Percentiles rank a stretch among this genome's conserved stretches.
Conservation (phyloP, 2,888 invertebrate genomes). For the Megamerina dolium region DNA sequence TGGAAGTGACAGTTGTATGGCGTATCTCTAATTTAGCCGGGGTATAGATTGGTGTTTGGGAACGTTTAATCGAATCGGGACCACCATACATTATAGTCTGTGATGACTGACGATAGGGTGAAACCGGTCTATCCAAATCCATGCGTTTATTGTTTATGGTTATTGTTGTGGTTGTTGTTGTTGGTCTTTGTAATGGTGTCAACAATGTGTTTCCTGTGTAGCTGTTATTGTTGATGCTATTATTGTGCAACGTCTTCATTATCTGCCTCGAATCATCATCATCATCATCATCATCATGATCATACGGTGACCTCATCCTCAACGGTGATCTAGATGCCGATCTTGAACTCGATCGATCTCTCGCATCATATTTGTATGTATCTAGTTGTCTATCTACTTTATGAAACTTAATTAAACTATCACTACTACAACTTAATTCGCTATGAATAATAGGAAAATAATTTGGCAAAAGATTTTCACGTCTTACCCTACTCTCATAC, state of each 20-base stretch:
- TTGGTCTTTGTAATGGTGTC: slow-evolving; percentile 14
- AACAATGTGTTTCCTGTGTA: slow-evolving; percentile 17
- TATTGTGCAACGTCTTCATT: slow-evolving; percentile 16
- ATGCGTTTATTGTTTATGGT: slow-evolving; percentile 20
- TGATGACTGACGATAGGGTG: slow-evolving; percentile 36
- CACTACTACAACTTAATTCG: slow-evolving; percentile 37
- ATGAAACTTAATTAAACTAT: slow-evolving; percentile 47
- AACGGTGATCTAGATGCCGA: slow-evolving; percentile 38
- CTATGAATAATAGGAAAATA: slow-evolving; percentile 40
- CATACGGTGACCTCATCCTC: slow-evolving; percentile 37
- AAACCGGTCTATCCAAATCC: slow-evolving; percentile 25
- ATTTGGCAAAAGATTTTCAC: slow-evolving; percentile 47
- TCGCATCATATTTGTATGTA: slow-evolving; percentile 34
- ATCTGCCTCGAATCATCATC: slow-evolving; percentile 27
- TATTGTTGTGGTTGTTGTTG: slow-evolving; percentile 13
- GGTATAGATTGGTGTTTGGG: slow-evolving; percentile 38
- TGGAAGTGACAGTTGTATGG: slow-evolving; percentile 48
- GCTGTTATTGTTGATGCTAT: slow-evolving; percentile 12
- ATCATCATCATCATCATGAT: too few species aligned
- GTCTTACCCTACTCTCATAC: slow-evolving; percentile 47
- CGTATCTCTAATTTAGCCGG: slow-evolving; percentile 46
- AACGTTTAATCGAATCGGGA: slow-evolving; percentile 27
- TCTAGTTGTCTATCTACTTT: slow-evolving; percentile 49
- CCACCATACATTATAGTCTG: slow-evolving; percentile 17
- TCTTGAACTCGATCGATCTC: slow-evolving; percentile 29